A percentile compares a stretch with the other conserved stretches of the same genome.
These are phyloP conservation scores for Leptonema lineaticorne DNA, from an alignment of 1,140 invertebrate species.

Conservation along the genomic window DNA sequence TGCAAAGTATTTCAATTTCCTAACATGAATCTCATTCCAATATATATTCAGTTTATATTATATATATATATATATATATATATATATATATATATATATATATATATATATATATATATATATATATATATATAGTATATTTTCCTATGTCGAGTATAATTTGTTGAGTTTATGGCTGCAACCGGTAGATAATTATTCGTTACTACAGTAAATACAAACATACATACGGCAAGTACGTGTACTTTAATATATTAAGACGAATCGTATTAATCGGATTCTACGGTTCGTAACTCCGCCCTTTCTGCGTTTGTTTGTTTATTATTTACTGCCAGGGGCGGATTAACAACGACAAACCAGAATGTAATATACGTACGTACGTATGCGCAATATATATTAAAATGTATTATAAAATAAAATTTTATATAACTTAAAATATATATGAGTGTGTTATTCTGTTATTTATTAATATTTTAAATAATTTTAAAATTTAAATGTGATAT, in stretches of 20 bases:
- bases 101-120: background rate
- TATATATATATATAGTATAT: background rate
- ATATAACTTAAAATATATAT: too few species aligned
- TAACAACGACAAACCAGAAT: background rate
- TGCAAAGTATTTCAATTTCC: too few species aligned
- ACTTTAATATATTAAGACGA: background rate
- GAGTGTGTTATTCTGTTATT: too few species aligned
- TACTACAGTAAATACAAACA: too few species aligned
- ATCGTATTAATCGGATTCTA: background rate
- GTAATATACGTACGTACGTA: background rate
- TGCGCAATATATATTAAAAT: too few species aligned
- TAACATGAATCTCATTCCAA: background rate
- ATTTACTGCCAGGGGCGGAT: slow-evolving; percentile 1
- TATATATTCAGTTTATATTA: background rate
- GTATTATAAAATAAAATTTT: too few species aligned
- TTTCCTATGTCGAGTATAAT: background rate
- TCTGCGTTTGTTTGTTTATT: slow-evolving; percentile 2
- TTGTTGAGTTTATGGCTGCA: background rate
- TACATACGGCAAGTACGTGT: too few species aligned
- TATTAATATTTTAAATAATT: too few species aligned
- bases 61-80: background rate
- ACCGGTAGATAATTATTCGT: background rate
- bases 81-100: background rate
- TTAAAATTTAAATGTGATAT: too few species aligned
- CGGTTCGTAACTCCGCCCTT: background rate